A percentile compares a stretch with the other conserved stretches of the same genome.
Conservation (phyloP, 1,140 invertebrate genomes). For the Brachionus koreanus region DNA sequence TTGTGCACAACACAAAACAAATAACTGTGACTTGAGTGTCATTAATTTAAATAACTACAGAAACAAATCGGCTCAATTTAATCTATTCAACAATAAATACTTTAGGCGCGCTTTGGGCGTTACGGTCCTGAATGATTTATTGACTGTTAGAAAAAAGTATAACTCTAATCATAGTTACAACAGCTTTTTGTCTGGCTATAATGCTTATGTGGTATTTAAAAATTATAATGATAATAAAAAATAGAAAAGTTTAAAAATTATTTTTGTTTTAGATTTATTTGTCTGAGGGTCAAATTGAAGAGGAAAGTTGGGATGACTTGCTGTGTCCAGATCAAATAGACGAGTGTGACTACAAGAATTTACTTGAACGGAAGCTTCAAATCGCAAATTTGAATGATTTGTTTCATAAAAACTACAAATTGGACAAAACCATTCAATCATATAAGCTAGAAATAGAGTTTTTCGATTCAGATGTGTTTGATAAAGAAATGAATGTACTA, state of each 20-base stretch:
- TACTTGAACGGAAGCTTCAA: neutral
- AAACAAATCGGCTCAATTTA: neutral
- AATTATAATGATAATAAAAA: neutral
- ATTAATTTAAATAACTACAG: conserved; percentile 13
- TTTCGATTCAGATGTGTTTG: neutral
- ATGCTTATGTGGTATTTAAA: neutral
- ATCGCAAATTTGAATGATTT: conserved; percentile 12
- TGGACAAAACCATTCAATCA: neutral
- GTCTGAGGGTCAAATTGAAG: conserved; percentile 1
- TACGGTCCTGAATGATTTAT: neutral
- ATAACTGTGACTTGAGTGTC: conserved; percentile 37
- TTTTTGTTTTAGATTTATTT: conserved; percentile 22
- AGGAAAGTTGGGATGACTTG: neutral
- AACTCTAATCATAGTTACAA: neutral
- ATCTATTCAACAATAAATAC: conserved; percentile 1
- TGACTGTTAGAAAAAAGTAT: neutral
- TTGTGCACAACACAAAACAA: conserved; percentile 35
- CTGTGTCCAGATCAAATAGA: conserved; percentile 31
- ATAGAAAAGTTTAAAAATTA: neutral
- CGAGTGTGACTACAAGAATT: neutral
- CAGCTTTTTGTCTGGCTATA: neutral
- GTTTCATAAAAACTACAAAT: conserved; percentile 39
- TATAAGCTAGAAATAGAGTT: conserved; percentile 4
- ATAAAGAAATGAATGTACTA: neutral
- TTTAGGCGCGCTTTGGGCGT: conserved; percentile 6